These are phyloP conservation scores for Oryctolagus cuniculus DNA, from an alignment of 2,113 vertebrate species.

Conservation along the genomic window DNA sequence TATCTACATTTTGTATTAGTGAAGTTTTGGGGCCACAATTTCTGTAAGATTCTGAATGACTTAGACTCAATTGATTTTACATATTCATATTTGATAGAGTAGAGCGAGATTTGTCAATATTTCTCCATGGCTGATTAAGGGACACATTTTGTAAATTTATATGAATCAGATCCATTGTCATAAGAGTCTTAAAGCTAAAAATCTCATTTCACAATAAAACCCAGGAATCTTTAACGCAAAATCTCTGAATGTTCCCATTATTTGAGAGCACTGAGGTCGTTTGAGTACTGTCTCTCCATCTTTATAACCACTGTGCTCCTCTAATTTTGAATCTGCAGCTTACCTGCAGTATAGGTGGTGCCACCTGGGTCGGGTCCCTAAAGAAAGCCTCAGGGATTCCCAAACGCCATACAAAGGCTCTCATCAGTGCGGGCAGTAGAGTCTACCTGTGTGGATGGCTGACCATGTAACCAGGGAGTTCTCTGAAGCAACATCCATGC, in stretches of 20 bases:
- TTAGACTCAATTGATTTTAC: conserved; percentile 9
- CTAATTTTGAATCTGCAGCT: not conserved
- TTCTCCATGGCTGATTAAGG: conserved; percentile 11
- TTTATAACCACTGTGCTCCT: not conserved
- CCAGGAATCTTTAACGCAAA: not conserved
- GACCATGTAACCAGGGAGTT: not conserved
- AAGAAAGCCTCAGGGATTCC: not conserved
- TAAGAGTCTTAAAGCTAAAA: conserved; percentile 34
- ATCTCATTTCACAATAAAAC: conserved; percentile 33
- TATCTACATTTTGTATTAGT: not conserved
- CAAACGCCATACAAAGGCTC: not conserved
- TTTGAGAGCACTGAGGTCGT: not conserved
- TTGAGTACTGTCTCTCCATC: not conserved
- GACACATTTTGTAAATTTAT: conserved; percentile 25
- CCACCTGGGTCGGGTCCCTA: accelerated
- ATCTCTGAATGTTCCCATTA: not conserved
- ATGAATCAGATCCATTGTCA: conserved; percentile 30
- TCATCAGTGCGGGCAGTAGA: not conserved
- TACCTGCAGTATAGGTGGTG: not conserved
- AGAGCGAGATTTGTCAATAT: conserved; percentile 1
- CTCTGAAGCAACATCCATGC: conserved; percentile 21
- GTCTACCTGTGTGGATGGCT: not conserved
- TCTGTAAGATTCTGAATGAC: conserved; percentile 1
- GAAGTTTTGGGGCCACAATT: not conserved
- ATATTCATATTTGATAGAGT: conserved; percentile 9